Evolutionary conservation across 2,888 invertebrate species (phyloP).

Genomic region (Phortica okadai): DNA sequence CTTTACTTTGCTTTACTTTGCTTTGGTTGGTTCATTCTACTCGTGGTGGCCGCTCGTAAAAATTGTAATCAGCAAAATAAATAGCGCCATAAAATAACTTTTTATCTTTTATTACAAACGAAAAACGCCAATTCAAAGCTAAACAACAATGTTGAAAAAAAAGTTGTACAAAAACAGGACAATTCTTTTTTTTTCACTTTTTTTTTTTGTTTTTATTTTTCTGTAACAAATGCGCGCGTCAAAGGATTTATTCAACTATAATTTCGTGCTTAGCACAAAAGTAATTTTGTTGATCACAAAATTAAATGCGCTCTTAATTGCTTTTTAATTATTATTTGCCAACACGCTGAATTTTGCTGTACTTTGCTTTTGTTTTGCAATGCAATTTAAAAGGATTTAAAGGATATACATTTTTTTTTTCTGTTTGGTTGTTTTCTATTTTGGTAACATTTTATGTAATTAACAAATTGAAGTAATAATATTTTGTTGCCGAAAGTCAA

Average conservation of each 20-base stretch:
- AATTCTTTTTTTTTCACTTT: not conserved
- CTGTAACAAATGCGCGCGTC: not conserved
- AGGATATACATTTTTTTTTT: not conserved
- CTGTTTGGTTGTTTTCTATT: not conserved
- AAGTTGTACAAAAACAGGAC: slow-evolving; percentile 34
- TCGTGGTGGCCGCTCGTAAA: slow-evolving; percentile 60
- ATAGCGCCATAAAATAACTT: slow-evolving; percentile 70
- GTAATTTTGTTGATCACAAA: slow-evolving; percentile 1
- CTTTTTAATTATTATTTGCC: slow-evolving; percentile 29
- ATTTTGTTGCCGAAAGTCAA: not conserved
- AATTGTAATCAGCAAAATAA: slow-evolving; percentile 68
- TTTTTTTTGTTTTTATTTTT: slow-evolving; percentile 11
- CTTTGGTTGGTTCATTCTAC: slow-evolving; percentile 39
- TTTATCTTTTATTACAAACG: slow-evolving; percentile 65
- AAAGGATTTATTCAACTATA: slow-evolving; percentile 20
- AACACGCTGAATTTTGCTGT: not conserved
- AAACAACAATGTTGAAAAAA: slow-evolving; percentile 18
- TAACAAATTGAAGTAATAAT: not conserved
- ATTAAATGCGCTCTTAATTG: slow-evolving; percentile 20
- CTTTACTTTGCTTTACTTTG: slow-evolving; percentile 16
- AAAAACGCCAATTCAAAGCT: not conserved
- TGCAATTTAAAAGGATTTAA: slow-evolving; percentile 8
- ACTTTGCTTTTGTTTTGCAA: not conserved
- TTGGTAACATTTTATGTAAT: not conserved
- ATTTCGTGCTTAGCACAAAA: slow-evolving; percentile 35